Conservation (phyloP, 2,113 vertebrate genomes). For the Eubucco bourcierii region DNA sequence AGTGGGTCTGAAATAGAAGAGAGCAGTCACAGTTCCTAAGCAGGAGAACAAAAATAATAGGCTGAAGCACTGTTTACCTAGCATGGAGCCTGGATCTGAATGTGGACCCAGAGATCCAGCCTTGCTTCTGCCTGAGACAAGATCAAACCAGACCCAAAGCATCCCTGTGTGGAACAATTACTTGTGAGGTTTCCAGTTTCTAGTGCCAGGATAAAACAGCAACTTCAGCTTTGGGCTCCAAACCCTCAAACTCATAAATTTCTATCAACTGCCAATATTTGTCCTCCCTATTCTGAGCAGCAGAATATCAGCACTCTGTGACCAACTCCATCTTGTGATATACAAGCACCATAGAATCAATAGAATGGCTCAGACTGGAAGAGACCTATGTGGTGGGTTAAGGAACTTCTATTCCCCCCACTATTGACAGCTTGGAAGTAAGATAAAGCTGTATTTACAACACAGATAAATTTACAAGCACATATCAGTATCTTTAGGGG, state of each 20-base stretch:
- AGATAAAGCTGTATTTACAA: no score
- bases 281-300: not conserved
- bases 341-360: no score
- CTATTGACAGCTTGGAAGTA: no score
- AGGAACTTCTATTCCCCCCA: no score
- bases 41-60: not conserved
- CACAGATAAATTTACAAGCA: no score
- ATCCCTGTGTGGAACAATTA: not conserved
- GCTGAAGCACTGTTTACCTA: not conserved
- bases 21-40: not conserved
- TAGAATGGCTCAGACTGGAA: no score
- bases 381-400: no score
- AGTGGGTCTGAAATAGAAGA: not conserved
- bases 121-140: not conserved
- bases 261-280: not conserved
- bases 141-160: not conserved
- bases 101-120: accelerated
- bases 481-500: no score
- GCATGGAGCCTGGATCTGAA: not conserved
- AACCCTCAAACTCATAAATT: accelerated
- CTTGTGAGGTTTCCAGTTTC: not conserved
- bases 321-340: not conserved
- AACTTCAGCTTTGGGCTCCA: not conserved
- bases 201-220: not conserved
- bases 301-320: not conserved